phyloP scores from a whole-genome alignment of 2,888 invertebrate species.

The Lasioglossum malachurum region DNA sequence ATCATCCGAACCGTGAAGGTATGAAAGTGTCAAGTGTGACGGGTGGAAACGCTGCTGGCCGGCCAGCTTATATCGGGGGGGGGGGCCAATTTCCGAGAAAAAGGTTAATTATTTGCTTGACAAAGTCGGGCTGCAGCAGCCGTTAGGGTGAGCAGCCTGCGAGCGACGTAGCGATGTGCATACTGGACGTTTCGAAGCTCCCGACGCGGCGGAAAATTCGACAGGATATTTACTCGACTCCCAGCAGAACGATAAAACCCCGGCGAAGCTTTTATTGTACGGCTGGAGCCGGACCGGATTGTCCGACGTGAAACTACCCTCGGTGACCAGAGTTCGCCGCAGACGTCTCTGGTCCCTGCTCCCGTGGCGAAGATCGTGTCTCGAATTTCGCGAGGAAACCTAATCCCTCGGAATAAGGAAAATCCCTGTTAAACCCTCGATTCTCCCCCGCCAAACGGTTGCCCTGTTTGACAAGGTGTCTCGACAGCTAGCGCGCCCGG shows the following conservation, averaged over 20 bases:
- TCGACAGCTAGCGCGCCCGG: neutral
- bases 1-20: conserved; percentile 8
- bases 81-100: conserved; percentile 16
- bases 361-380: conserved; percentile 18
- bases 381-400: conserved; percentile 32
- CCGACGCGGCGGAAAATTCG: neutral
- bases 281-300: neutral
- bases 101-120: conserved; percentile 21
- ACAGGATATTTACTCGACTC: neutral
- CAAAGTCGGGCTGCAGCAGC: neutral
- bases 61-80: conserved; percentile 2
- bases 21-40: conserved; percentile 15
- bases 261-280: neutral
- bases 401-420: conserved; percentile 37
- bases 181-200: neutral
- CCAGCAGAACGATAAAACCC: neutral
- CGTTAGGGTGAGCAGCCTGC: neutral
- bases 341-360: neutral
- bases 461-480: conserved; percentile 19
- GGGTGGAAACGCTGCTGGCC: conserved; percentile 9
- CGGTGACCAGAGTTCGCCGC: neutral
- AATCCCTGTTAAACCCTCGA: conserved; percentile 44
- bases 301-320: conserved; percentile 12
- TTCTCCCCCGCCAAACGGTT: neutral
- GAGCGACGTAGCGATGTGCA: neutral